These are phyloP conservation scores for Poecilia latipinna DNA, from an alignment of 2,113 vertebrate species.

Conservation along the genomic window DNA sequence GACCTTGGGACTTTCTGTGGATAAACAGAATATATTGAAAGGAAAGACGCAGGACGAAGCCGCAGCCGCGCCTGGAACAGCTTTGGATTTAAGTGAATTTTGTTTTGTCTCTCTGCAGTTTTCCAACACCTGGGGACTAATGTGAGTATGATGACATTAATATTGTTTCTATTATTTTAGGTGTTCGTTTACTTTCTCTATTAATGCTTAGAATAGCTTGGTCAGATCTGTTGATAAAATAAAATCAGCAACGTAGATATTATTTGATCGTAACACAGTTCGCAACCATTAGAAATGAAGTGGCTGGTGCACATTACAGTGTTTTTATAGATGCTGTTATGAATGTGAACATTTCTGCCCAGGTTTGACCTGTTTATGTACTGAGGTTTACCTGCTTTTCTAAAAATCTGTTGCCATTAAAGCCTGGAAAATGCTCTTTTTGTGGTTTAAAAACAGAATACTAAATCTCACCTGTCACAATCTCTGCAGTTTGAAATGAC, in stretches of 20 bases:
- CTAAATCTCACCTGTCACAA: no score
- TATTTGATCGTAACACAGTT: no score
- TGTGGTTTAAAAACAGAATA: background rate
- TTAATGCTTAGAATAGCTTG: background rate
- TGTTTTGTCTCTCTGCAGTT: background rate
- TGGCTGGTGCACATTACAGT: no score
- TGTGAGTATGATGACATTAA: background rate
- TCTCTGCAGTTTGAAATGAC: background rate
- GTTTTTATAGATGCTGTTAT: no score
- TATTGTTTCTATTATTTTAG: background rate
- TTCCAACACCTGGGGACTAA: background rate
- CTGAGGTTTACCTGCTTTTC: background rate
- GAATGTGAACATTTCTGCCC: no score
- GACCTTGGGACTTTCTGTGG: background rate
- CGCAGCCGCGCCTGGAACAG: conserved; percentile 8
- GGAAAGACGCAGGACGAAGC: background rate
- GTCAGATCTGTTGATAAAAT: background rate
- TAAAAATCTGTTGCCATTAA: background rate
- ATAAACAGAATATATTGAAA: background rate
- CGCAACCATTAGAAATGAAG: no score
- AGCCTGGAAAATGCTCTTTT: no score
- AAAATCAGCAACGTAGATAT: background rate
- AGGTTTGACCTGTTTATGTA: no score
- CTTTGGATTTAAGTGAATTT: background rate
- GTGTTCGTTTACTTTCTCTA: background rate